phyloP scores from a whole-genome alignment of 2,113 vertebrate species.

The Irena cyanogastra region DNA sequence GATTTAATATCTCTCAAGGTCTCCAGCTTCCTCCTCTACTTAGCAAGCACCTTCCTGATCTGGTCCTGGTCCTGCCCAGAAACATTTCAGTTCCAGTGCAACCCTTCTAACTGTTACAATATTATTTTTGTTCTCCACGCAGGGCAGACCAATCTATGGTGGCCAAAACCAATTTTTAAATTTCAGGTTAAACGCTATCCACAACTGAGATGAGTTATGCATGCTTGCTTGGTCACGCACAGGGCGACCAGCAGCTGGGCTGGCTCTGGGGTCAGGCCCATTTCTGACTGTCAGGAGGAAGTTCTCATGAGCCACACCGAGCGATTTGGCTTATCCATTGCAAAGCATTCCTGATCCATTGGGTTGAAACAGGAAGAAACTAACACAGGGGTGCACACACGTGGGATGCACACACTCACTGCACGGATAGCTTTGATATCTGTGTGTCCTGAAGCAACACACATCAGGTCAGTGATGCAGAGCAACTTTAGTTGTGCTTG shows the following conservation, averaged over 20 bases:
- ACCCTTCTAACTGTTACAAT: not conserved
- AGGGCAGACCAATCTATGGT: not conserved
- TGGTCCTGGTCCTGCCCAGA: not conserved
- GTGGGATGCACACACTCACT: accelerated
- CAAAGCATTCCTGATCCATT: not conserved
- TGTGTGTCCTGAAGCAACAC: not conserved
- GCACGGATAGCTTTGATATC: not conserved
- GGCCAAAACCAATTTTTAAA: not conserved
- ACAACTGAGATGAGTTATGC: not conserved
- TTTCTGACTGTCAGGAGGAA: not conserved
- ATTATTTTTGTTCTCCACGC: not conserved
- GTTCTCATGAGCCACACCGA: not conserved
- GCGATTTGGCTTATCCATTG: not conserved
- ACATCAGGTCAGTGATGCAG: not conserved
- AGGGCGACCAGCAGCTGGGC: not conserved
- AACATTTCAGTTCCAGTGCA: not conserved
- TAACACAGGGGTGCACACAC: not conserved
- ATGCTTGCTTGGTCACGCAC: accelerated
- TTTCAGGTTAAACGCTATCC: not conserved
- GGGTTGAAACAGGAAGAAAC: not conserved
- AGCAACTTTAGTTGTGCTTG: not conserved
- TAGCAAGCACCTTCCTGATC: not conserved
- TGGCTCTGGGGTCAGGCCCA: not conserved
- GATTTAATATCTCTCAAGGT: not conserved
- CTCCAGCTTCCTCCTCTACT: not conserved